Base-by-base conservation (phyloP, 2,113 vertebrate species). In the Peromyscus maniculatus region DNA sequence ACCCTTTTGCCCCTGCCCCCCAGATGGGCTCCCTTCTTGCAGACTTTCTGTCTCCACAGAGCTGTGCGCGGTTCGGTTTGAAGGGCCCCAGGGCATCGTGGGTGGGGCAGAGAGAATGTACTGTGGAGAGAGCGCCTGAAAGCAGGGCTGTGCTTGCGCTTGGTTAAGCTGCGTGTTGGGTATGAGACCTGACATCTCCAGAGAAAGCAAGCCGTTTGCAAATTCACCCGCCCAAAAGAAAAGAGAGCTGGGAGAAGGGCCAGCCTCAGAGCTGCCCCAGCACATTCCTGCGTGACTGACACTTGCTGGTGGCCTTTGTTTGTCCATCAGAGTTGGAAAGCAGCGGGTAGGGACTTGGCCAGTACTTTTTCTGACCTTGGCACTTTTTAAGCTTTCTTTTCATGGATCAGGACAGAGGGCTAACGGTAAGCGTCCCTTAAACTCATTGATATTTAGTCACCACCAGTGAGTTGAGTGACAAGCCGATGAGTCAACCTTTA, bases 171-270 rank as follows among this genome's bases (percentile, higher is more conserved):
- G 71, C 1, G n/a, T 69, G 77, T n/a, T 67, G 62, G 31, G 3
- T 55, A 96, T 91, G 86, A 91, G 94, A 94, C 49, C 95, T 91
- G 96, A 96, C 89, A 86, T 62, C 77, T 93, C 77, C 7, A 22
- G 59, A 80, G 94, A 94, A 92, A 74, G 67, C 82, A 83, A 92
- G 82, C 52, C 4, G 64, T 95, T 46, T 77, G 90, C 83, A 80
- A 92, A 92, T 59, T 93, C 87, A 93, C 57, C 71, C 90, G 93
- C 95, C 91, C 93, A 84, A 91, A 84, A 91, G 89, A 89, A 67
- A 67, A 74, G 33, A 74, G 33, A 55, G 13, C 7, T 52, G 49
- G 78, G 64, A 82, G 77, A 64, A 49, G 0, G 33, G n/a, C 69
- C 87, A 83, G 62, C 83, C 46, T 77, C 43, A 31, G 62, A 83